Evolutionary conservation across 2,888 invertebrate species (phyloP).

Genomic region (Siphonodentalium dalli): DNA sequence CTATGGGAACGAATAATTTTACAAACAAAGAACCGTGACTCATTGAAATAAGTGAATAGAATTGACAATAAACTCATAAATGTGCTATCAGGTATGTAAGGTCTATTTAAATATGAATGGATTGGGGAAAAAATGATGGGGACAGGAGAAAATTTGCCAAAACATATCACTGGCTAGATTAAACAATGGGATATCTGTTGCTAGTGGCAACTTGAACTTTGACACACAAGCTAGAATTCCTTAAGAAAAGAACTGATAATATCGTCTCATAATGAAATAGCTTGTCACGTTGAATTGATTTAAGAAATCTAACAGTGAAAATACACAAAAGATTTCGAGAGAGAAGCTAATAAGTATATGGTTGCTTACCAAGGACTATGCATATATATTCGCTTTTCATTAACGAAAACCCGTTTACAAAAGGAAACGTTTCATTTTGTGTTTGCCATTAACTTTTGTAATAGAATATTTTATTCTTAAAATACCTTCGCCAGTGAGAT

Average conservation of each 20-base stretch:
- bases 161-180: slow-evolving; percentile 30
- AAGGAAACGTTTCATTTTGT: no score
- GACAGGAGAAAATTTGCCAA: slow-evolving; percentile 26
- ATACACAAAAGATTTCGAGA: slow-evolving; percentile 23
- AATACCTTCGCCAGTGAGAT: no score
- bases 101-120: slow-evolving; percentile 32
- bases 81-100: slow-evolving; percentile 29
- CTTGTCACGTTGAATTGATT: slow-evolving; percentile 34
- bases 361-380: no score
- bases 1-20: no score
- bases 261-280: slow-evolving; percentile 27
- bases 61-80: slow-evolving; percentile 31
- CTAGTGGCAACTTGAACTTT: slow-evolving; percentile 32
- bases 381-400: no score
- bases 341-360: no score
- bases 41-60: no score
- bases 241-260: slow-evolving; percentile 10
- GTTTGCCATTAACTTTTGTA: no score
- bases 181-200: slow-evolving; percentile 36
- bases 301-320: slow-evolving; percentile 35
- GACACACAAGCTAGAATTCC: slow-evolving; percentile 22
- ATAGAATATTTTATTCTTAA: no score
- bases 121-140: slow-evolving; percentile 21
- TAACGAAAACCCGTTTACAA: no score
- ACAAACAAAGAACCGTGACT: no score